Evolutionary conservation across 1,140 invertebrate genomes (phyloP).

Genomic region (Drosophila pectinifera): DNA sequence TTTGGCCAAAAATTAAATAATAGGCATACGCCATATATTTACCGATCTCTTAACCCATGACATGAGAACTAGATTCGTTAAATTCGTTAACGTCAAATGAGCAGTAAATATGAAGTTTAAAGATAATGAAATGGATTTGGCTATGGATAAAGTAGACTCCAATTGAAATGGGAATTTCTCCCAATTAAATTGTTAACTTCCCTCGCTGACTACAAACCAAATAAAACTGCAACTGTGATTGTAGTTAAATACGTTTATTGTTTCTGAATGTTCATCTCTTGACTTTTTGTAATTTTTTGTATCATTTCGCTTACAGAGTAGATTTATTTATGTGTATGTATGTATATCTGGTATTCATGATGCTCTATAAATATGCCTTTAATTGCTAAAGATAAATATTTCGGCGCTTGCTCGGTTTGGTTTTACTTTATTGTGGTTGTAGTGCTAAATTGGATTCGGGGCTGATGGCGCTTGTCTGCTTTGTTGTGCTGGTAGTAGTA

Average conservation of each 20-base stretch:
- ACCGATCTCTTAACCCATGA: too few species aligned
- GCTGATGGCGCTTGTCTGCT: conserved; percentile 43
- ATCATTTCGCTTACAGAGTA: conserved; percentile 75
- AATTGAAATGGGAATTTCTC: too few species aligned
- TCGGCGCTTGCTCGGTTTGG: conserved; percentile 75
- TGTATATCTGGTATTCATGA: conserved; percentile 74
- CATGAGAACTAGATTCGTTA: too few species aligned
- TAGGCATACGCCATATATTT: too few species aligned
- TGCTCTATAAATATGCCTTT: conserved; percentile 81
- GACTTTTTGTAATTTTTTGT: conserved; percentile 59
- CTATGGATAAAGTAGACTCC: too few species aligned
- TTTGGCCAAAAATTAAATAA: too few species aligned
- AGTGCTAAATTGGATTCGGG: conserved; percentile 68
- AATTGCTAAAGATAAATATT: conserved; percentile 83
- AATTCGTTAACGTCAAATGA: too few species aligned
- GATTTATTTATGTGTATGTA: conserved; percentile 65
- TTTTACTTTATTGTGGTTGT: conserved; percentile 55
- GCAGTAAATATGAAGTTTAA: too few species aligned
- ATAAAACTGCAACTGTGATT: conserved; percentile 3
- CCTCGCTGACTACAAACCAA: too few species aligned
- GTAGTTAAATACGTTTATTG: conserved; percentile 81
- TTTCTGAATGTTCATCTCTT: conserved; percentile 71
- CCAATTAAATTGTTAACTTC: too few species aligned
- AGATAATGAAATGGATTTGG: too few species aligned
- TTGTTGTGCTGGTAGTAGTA: conserved; percentile 31